These are phyloP conservation scores for Magallana ariakensis DNA, from an alignment of 1,140 invertebrate genomes.

Conservation along the genomic window DNA sequence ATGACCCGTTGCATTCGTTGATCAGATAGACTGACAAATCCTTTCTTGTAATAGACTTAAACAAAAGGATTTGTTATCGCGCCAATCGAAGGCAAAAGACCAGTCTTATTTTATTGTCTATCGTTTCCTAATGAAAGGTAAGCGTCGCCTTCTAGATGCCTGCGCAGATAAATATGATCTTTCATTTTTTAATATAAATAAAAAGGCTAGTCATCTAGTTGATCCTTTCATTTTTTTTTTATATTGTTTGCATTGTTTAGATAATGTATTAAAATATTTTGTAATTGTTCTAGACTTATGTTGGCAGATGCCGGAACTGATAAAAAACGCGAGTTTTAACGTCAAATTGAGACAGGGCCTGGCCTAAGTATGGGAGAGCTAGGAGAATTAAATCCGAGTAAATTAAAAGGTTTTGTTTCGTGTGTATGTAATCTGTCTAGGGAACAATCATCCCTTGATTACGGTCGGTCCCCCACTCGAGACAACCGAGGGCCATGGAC, in stretches of 20 bases:
- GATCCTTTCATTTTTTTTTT: slow-evolving; percentile 5
- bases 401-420: slow-evolving; percentile 37
- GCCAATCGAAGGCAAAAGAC: neutral
- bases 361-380: neutral
- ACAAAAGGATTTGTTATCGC: slow-evolving; percentile 32
- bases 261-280: slow-evolving; percentile 32
- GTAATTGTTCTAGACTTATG: slow-evolving; percentile 28
- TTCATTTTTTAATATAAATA: slow-evolving; percentile 14
- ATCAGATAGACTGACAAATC: neutral
- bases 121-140: neutral
- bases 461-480: slow-evolving; percentile 28
- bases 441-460: slow-evolving; percentile 31
- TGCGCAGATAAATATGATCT: slow-evolving; percentile 3
- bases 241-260: slow-evolving; percentile 22
- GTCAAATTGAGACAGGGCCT: slow-evolving; percentile 29
- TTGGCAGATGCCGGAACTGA: slow-evolving; percentile 34
- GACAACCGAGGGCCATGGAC: slow-evolving; percentile 13
- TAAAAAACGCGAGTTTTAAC: neutral
- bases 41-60: neutral
- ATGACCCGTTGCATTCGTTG: too few relatives aligned
- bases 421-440: slow-evolving; percentile 26
- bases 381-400: slow-evolving; percentile 26
- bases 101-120: neutral
- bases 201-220: neutral
- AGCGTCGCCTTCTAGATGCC: slow-evolving; percentile 20